Base-by-base conservation (phyloP, 1,140 invertebrate genomes). In the Caerostris darwini region DNA sequence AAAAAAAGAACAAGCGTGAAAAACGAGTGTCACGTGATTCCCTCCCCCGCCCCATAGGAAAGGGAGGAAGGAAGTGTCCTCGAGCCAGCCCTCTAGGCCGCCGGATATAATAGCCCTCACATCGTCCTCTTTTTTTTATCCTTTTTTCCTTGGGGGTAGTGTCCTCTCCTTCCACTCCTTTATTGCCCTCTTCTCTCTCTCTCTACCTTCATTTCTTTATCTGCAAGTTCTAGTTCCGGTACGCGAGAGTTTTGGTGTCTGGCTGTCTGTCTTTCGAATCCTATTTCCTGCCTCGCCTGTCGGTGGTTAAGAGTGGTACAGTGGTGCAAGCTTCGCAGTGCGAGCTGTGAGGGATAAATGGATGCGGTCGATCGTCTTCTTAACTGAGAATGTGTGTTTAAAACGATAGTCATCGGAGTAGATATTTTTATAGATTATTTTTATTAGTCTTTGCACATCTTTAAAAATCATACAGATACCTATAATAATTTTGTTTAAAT, bases 21-120 rank as follows among this genome's bases (percentile, higher is more conserved):
- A 92, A 92, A 92, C 90, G 90, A 54, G 90, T 92, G 90, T 92
- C 90, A 92, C 90, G 90, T 92, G 90, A 92, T 92, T 90, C 81
- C 53, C 89, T 34, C 57, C 57, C 57, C 7, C 50, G 59, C 87
- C 67, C 90, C 90, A 91, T 81, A 82, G 77, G 77, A 85, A 85
- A 56, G 90, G 71, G 90, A 69, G 90, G 90, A 67, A 92, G 90
- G 90, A 92, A 92, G 90, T 92, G 90, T 92, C 90, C 90, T 92
- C 90, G 77, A 83, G 90, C 77, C 19, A 69, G 90, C 69, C 69
- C 87, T 92, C 71, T 81, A 90, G 89, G 69, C 69, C 89, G 69
- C 89, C 90, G 90, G 81, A 92, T 92, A 92, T 92, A 92, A 92
- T 92, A 92, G 90, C 90, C 90, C 90, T 90, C 71, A 90, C 89